phyloP scores from a whole-genome alignment of 37 sponge, comb jelly and placozoan genomes.

The Dysidea cf. avara region DNA sequence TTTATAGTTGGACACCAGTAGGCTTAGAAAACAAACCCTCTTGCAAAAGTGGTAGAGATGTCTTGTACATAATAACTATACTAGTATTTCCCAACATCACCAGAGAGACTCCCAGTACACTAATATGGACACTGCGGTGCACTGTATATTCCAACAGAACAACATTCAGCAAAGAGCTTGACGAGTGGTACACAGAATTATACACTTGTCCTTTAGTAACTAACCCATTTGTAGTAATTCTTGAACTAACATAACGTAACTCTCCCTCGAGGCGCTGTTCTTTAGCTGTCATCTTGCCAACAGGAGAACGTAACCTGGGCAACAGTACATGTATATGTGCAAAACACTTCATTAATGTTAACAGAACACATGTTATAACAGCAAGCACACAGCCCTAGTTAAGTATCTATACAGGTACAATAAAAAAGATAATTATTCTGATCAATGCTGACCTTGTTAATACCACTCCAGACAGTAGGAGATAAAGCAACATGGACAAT shows the following conservation, averaged over 20 bases:
- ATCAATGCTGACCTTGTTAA: slow-evolving; percentile 64
- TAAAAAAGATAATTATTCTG: background rate
- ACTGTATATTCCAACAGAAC: background rate
- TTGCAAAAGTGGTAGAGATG: too few species aligned
- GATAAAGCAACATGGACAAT: slow-evolving; percentile 69
- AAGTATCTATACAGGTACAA: background rate
- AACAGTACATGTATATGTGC: background rate
- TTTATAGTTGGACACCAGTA: too few species aligned
- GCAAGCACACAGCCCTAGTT: background rate
- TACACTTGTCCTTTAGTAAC: background rate
- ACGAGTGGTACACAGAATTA: background rate
- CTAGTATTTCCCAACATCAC: too few species aligned
- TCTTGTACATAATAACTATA: too few species aligned
- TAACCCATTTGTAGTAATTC: slow-evolving; percentile 87
- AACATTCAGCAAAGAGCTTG: background rate
- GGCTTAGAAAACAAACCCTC: too few species aligned
- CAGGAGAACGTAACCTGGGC: slow-evolving; percentile 69
- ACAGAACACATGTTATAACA: background rate
- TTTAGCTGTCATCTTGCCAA: slow-evolving; percentile 84
- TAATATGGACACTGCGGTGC: background rate
- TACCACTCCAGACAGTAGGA: slow-evolving; percentile 75
- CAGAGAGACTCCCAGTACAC: too few species aligned
- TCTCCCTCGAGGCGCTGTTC: slow-evolving; percentile 93
- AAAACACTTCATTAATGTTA: background rate
- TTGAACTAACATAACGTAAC: slow-evolving; percentile 86